Evolutionary conservation across 1,140 invertebrate species (phyloP), one percentile per base, ranked within the genome.

Genomic region (Melanaphis sacchari): DNA sequence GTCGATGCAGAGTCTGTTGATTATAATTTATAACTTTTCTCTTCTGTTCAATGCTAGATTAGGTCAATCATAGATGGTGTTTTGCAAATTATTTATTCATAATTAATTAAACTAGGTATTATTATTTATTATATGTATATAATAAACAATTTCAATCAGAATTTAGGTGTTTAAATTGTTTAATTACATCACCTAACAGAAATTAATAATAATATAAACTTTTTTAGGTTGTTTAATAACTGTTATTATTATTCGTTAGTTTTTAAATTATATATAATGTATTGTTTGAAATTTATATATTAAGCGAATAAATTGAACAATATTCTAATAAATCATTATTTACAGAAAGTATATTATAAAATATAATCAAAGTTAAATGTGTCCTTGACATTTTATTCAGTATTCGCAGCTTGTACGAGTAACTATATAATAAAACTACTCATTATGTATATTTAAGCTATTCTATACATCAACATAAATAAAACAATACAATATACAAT

Each of bases 331-430:
- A 82, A 26, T 38, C 22, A 81, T 24, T 41, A 24, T 40, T 11
- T 24, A 84, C 38, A 26, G 7, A 38, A 40, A 11, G 15, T 9
- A 82, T 24, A 22, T 81, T 18, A 38, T 41, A 84, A 84, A 26
- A 40, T 41, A 84, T 26, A 84, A 84, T 9, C 24, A 26, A 84
- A 84, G 9, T 41, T 38, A 40, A 26, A 82, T 40, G 9, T 38
- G 24, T 41, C 82, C 82, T 84, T 84, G 82, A 84, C 82, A 84
- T 84, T 84, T 40, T 41, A 38, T 84, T 84, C 38, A 40, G 38
- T 84, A 11, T 84, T 38, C 24, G 38, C 82, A 26, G 7, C 38
- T 84, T 84, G n/a, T 49, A 49, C 46, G 46, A 49, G 46, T 76
- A 84, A 84, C 82, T 24, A 41, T 84, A 84, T 26, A 26, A 82